Evolutionary conservation across 2,113 vertebrate genomes (phyloP).

Genomic region (Rallus limicola): DNA sequence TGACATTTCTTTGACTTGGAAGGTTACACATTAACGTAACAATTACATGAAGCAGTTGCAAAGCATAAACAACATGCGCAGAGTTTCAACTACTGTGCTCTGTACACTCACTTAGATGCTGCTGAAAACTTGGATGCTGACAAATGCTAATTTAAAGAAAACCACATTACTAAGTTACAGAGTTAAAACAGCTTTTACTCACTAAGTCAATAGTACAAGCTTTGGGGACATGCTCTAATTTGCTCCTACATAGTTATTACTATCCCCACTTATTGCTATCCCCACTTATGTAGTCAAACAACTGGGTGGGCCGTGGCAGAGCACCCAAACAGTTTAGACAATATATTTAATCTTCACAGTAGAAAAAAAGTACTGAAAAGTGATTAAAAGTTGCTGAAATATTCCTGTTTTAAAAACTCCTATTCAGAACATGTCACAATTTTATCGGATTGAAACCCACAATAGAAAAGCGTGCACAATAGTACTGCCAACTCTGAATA

Average conservation of each 20-base stretch:
- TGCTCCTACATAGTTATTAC: conserved; percentile 8
- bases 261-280: neutral
- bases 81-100: neutral
- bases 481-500: neutral
- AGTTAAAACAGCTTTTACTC: neutral
- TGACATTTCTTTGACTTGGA: neutral
- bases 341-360: neutral
- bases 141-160: neutral
- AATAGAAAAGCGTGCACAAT: neutral
- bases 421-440: neutral
- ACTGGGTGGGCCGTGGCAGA: neutral
- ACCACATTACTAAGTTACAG: neutral
- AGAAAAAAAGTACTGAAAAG: neutral
- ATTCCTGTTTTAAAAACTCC: neutral
- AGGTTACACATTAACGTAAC: neutral
- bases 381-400: neutral
- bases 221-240: neutral
- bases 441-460: neutral
- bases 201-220: neutral
- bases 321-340: neutral
- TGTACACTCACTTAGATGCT: neutral
- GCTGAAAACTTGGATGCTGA: neutral
- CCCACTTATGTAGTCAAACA: neutral
- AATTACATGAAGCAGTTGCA: neutral
- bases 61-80: neutral